Evolutionary conservation across 2,888 invertebrate species (phyloP).

Genomic region (Alcis repandata): DNA sequence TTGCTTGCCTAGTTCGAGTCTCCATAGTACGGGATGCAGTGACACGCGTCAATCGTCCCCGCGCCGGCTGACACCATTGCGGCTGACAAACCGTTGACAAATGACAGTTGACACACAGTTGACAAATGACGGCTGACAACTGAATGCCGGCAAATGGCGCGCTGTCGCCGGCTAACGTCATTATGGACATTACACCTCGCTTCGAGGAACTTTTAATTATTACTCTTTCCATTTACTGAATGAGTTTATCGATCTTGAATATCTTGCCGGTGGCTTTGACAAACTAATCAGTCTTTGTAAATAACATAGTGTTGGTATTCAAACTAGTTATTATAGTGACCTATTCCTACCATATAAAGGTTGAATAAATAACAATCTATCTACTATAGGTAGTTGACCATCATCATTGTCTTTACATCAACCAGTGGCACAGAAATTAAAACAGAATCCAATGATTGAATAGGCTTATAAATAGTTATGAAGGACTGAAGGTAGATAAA

Average conservation of each 20-base stretch:
- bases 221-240: slow-evolving; percentile 38
- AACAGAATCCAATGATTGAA: too few species aligned
- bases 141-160: slow-evolving; percentile 55
- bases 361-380: too few species aligned
- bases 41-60: slow-evolving; percentile 75
- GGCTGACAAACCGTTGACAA: slow-evolving; percentile 73
- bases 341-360: too few species aligned
- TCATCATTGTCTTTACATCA: too few species aligned
- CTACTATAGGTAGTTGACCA: too few species aligned
- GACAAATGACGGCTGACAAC: slow-evolving; percentile 71
- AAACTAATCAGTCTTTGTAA: not conserved
- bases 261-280: not conserved
- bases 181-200: slow-evolving; percentile 66
- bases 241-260: slow-evolving; percentile 12
- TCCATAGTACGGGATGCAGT: slow-evolving; percentile 50
- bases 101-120: slow-evolving; percentile 71
- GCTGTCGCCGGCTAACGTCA: slow-evolving; percentile 58
- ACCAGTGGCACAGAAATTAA: too few species aligned
- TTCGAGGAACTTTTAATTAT: slow-evolving; percentile 75
- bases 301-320: not conserved
- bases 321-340: too few species aligned
- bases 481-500: too few species aligned
- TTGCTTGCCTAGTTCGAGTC: slow-evolving; percentile 15
- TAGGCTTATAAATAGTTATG: too few species aligned
- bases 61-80: slow-evolving; percentile 78